A percentile compares a stretch with the other conserved stretches of the same genome.
These are phyloP conservation scores for Netelia virgata DNA, from an alignment of 2,888 invertebrate genomes.

Conservation along the genomic window DNA sequence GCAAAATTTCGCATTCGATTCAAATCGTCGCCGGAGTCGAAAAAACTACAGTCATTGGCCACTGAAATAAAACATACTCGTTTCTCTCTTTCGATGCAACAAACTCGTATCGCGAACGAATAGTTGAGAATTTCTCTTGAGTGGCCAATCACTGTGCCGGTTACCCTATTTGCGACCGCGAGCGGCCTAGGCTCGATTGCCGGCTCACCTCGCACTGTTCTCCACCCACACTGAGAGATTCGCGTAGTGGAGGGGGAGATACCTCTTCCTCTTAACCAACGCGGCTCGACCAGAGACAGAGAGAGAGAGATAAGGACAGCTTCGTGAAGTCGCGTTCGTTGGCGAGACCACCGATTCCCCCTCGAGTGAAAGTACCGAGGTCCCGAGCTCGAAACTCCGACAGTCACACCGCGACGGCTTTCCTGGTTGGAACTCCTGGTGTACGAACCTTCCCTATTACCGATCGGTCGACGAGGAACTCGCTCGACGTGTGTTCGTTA, in stretches of 20 bases:
- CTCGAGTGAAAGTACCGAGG: conserved; percentile 70
- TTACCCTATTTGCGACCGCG: background rate
- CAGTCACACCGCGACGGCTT: conserved; percentile 73
- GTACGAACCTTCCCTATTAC: conserved; percentile 7
- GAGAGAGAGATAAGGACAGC: conserved; percentile 27
- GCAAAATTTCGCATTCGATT: too few relatives aligned
- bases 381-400: conserved; percentile 68
- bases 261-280: conserved; percentile 24
- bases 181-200: conserved; percentile 42
- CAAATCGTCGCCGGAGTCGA: background rate
- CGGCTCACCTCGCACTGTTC: conserved; percentile 48
- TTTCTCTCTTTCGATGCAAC: background rate
- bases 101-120: too few relatives aligned
- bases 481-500: conserved; percentile 9
- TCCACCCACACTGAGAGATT: conserved; percentile 56
- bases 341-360: conserved; percentile 57
- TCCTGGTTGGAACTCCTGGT: conserved; percentile 54
- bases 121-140: too few relatives aligned
- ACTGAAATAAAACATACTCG: background rate
- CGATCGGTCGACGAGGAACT: conserved; percentile 19
- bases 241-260: background rate
- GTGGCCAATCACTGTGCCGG: background rate
- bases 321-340: conserved; percentile 44
- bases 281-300: conserved; percentile 13
- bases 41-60: background rate